Evolutionary conservation across 2,888 invertebrate genomes (phyloP), one percentile per base, ranked within the genome.

Genomic region (Lasioglossum marginatum): DNA sequence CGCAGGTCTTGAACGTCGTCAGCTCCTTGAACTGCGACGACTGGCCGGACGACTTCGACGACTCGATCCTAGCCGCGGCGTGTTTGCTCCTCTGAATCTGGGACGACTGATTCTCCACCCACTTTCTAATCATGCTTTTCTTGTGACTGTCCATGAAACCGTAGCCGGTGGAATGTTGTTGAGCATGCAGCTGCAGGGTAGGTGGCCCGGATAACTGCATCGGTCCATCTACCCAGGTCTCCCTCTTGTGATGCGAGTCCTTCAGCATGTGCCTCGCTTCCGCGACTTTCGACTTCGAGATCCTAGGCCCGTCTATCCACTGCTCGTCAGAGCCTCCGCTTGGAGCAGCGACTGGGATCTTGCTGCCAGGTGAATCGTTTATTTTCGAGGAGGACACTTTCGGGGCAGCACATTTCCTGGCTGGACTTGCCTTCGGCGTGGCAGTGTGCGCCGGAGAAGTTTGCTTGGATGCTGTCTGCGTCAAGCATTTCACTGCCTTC

Each of bases 161-260:
- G 93, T 98, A 98, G 0, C 97, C 79, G 72, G 95, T 96, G 90
- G 96, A 96, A 88, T 95, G 96, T 34, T 95, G 96, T 40, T 95
- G 96, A 80, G 96, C 95, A 76, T 96, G 95, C 23, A 95, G 95
- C 82, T 96, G 96, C 8, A 95, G 88, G 12, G 93, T 94, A 34
- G 97, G 96, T 52, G 95, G 91, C 89, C 95, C 82, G 95, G 95
- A 92, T 96, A 93, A 95, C 91, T 98, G 97, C 96, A 98, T 97
- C 1, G 99, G 99, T 0, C 99, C 99, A 94, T 99, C 99, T 79
- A 99, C 98, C 99, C 99, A 99, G 4, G 98, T 98, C 95, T 99
- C 99, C 71, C 97, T 96, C 95, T 98, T 98, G 93, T 98, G 97
- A 94, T 97, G 96, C 1, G 97, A 96, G 95, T 98, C 98, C 92